phyloP scores from a whole-genome alignment of 1,140 invertebrate genomes.

The Zaprionus camerounensis region DNA sequence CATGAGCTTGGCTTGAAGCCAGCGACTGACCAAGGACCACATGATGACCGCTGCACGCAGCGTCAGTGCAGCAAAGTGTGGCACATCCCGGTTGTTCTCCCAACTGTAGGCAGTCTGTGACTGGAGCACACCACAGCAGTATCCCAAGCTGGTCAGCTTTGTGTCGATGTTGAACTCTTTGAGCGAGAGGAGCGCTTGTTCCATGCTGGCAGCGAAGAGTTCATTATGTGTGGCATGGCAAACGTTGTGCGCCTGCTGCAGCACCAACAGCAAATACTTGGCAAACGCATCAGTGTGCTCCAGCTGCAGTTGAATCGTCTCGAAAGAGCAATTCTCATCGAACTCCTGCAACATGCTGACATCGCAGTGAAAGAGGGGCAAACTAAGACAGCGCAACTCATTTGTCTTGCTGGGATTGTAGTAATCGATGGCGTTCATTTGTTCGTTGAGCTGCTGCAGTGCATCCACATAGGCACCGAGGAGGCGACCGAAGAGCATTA shows the following conservation, averaged over 20 bases:
- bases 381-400: background rate
- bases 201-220: slow-evolving; percentile 59
- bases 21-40: slow-evolving; percentile 60
- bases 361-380: slow-evolving; percentile 56
- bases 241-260: slow-evolving; percentile 59
- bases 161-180: slow-evolving; percentile 69
- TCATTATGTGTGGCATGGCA: slow-evolving; percentile 56
- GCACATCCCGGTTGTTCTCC: slow-evolving; percentile 28
- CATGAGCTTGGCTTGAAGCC: slow-evolving; percentile 52
- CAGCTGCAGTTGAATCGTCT: slow-evolving; percentile 45
- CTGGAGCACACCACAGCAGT: slow-evolving; percentile 62
- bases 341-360: slow-evolving; percentile 58
- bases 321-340: slow-evolving; percentile 56
- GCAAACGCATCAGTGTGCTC: slow-evolving; percentile 53
- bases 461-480: slow-evolving; percentile 62
- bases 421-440: slow-evolving; percentile 45
- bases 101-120: slow-evolving; percentile 42
- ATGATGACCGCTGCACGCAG: slow-evolving; percentile 53
- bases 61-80: slow-evolving; percentile 52
- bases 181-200: slow-evolving; percentile 58
- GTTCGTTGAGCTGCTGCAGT: slow-evolving; percentile 50
- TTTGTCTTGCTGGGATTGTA: slow-evolving; percentile 6
- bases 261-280: slow-evolving; percentile 52
- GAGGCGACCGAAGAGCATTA: slow-evolving; percentile 60
- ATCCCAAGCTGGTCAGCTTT: slow-evolving; percentile 58